Evolutionary conservation across 2,113 vertebrate species (phyloP), one percentile per base, ranked within the genome.

Genomic region (Pteruthius melanotis): DNA sequence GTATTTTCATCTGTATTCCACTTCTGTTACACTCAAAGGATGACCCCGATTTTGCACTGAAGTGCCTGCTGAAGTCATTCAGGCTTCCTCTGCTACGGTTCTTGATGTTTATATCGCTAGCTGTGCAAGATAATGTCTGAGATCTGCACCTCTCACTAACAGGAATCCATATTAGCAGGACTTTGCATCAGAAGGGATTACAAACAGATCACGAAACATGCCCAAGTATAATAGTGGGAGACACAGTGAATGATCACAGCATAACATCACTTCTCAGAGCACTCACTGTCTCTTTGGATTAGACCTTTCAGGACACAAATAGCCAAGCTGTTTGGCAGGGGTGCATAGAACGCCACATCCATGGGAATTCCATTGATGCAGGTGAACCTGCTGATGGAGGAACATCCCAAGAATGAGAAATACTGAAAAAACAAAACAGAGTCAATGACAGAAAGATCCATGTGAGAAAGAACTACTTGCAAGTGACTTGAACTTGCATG

Each of bases 111-210:
- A 2, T 18, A 53, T 8, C 61, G 31, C 54, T 15, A 35, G n/a
- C 14, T 40, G 40, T 15, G 30, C 63, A 83, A 69, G 30, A 7
- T 1, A 66, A 59, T 0, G 0, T 19, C 31, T 4, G 0, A 60
- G 53, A 40, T 59, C 74, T 39, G 18, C 56, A 66, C 1, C 47
- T 57, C 57, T 68, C 57, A 14, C 53, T 22, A 52, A 42, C 27
- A 85, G 74, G 26, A 63, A 59, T 5, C 33, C 39, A n/a, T n/a
- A 66, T 6, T 5, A 56, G 52, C 64, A 70, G 24, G 54, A 44
- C n/a, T 31, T 39, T 0, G 0, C 24, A 71, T 80, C 49, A 47
- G 47, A 53, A 74, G 17, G 30, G 26, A 66, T 35, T 15, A 65
- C 0, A 5, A 45, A 54, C 7, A 24, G 37, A 66, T 30, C 20